Evolutionary conservation across 2,113 vertebrate genomes (phyloP).

Genomic region (Odobenus rosmarus): DNA sequence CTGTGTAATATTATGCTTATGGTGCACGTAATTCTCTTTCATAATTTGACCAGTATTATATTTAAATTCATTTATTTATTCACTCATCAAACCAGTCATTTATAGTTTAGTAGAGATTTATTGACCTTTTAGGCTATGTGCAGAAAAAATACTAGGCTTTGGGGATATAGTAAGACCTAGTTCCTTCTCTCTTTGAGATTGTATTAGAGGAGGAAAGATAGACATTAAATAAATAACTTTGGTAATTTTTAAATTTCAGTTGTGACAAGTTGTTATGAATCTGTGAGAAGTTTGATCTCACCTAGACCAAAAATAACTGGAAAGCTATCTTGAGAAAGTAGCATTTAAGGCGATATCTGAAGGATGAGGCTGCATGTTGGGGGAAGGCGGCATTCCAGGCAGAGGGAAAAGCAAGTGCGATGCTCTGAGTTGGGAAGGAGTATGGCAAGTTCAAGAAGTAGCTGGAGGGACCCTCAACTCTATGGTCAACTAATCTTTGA

Average conservation of each 20-base stretch:
- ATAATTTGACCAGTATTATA: background rate
- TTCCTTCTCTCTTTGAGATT: constrained; percentile 18
- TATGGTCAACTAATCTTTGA: no score
- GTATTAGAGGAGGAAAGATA: background rate
- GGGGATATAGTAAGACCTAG: background rate
- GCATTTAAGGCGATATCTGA: background rate
- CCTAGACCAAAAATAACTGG: background rate
- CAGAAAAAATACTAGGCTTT: constrained; percentile 23
- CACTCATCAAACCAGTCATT: background rate
- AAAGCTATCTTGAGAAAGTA: background rate
- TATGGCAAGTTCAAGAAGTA: background rate
- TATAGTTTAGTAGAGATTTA: constrained; percentile 27
- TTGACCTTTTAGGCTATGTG: background rate
- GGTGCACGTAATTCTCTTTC: constrained; percentile 17
- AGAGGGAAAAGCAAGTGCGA: background rate
- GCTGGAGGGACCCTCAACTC: no score
- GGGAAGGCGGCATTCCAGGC: background rate
- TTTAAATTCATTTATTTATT: constrained; percentile 6
- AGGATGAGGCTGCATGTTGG: background rate
- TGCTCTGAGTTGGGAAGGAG: background rate
- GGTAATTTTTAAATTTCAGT: background rate
- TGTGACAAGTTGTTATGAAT: background rate
- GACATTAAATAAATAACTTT: background rate
- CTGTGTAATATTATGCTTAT: background rate
- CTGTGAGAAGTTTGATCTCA: background rate